phyloP scores from a whole-genome alignment of 2,113 vertebrate genomes.

The Pangasianodon hypophthalmus region DNA sequence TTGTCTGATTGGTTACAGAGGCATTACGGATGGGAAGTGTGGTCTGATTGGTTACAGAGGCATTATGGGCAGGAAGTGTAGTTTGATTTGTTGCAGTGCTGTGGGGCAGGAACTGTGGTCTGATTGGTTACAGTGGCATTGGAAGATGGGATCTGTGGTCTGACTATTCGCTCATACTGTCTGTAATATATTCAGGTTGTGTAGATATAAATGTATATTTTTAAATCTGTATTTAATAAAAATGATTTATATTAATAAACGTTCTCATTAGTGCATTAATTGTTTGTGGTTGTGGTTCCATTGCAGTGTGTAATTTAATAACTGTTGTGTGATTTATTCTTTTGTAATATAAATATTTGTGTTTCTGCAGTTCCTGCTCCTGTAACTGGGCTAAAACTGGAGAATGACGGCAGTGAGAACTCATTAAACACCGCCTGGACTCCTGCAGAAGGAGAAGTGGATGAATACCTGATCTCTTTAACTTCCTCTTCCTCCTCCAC shows the following conservation, averaged over 20 bases:
- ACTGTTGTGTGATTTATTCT: neutral
- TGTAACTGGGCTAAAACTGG: slow-evolving; percentile 77
- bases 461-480: slow-evolving; percentile 80
- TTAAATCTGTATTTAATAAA: neutral
- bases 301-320: neutral
- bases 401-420: slow-evolving; percentile 73
- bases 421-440: slow-evolving; percentile 81
- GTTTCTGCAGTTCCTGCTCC: slow-evolving; percentile 77
- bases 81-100: too few relatives aligned
- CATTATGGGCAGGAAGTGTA: too few relatives aligned
- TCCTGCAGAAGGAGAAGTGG: slow-evolving; percentile 75
- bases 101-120: too few relatives aligned
- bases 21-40: too few relatives aligned
- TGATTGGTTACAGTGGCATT: too few relatives aligned
- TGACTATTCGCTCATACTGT: too few relatives aligned
- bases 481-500: slow-evolving; percentile 65
- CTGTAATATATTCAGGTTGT: too few relatives aligned
- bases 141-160: neutral
- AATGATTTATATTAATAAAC: too few relatives aligned
- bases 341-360: neutral
- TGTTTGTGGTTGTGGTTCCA: neutral
- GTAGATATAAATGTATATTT: neutral
- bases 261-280: too few relatives aligned
- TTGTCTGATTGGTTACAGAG: too few relatives aligned
- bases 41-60: too few relatives aligned